These are phyloP conservation scores for Sinohyriopsis cumingii DNA, from an alignment of 2,888 invertebrate genomes.

Conservation along the genomic window DNA sequence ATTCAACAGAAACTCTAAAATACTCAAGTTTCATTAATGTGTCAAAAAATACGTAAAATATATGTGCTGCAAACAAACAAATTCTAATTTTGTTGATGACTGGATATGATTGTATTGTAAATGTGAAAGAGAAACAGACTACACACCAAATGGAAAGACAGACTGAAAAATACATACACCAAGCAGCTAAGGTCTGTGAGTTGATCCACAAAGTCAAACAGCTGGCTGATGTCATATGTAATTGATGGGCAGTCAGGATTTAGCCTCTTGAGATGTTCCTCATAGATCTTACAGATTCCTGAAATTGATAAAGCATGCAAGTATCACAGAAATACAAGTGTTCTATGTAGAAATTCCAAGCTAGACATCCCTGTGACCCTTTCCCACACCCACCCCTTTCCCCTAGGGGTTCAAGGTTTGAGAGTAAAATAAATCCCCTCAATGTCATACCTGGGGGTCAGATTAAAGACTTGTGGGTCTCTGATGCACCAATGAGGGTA, in stretches of 20 bases:
- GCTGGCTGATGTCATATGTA: slow-evolving; percentile 97
- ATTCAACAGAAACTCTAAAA: too few relatives aligned
- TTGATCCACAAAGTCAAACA: slow-evolving; percentile 98
- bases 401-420: not conserved
- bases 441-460: too few relatives aligned
- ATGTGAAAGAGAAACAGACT: too few relatives aligned
- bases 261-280: slow-evolving; percentile 95
- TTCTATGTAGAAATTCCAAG: not conserved
- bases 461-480: too few relatives aligned
- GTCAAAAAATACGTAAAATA: too few relatives aligned
- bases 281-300: slow-evolving; percentile 98
- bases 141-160: too few relatives aligned
- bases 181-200: slow-evolving; percentile 95
- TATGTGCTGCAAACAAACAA: too few relatives aligned
- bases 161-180: slow-evolving; percentile 78
- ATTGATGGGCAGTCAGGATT: slow-evolving; percentile 97
- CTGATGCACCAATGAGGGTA: too few relatives aligned
- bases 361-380: not conserved
- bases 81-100: too few relatives aligned
- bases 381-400: not conserved
- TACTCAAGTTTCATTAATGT: too few relatives aligned
- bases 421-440: too few relatives aligned
- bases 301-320: slow-evolving; percentile 31
- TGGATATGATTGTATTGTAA: too few relatives aligned
- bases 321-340: not conserved